Conservation (phyloP, 2,113 vertebrate species). For the Scomber colias region DNA sequence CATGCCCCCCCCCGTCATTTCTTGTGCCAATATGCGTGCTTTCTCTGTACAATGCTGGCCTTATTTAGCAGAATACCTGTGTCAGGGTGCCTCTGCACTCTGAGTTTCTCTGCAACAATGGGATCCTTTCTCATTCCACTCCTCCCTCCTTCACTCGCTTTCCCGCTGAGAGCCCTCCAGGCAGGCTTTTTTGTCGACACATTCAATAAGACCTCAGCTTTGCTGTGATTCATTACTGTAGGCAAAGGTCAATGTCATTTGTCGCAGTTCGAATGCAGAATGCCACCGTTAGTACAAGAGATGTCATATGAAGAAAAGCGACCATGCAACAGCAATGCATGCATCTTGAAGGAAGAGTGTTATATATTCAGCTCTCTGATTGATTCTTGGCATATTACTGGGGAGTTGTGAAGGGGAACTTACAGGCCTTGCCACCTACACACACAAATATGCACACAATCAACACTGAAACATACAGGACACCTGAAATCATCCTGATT, state of each 20-base stretch:
- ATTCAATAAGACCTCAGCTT: slow-evolving; percentile 54
- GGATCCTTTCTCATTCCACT: slow-evolving; percentile 77
- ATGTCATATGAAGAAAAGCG: slow-evolving; percentile 13
- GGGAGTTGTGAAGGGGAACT: slow-evolving; percentile 55
- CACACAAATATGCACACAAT: slow-evolving; percentile 22
- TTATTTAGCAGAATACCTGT: slow-evolving; percentile 86
- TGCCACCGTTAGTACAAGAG: background rate
- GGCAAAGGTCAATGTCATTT: slow-evolving; percentile 53
- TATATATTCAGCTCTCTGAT: slow-evolving; percentile 27
- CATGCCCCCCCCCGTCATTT: slow-evolving; percentile 23
- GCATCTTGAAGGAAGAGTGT: background rate
- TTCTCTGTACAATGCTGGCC: slow-evolving; percentile 76
- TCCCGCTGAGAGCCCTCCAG: slow-evolving; percentile 60
- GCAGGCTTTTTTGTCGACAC: slow-evolving; percentile 56
- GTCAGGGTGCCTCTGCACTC: slow-evolving; percentile 77
- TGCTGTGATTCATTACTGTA: slow-evolving; percentile 56
- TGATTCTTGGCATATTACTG: slow-evolving; percentile 9
- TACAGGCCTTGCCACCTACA: slow-evolving; percentile 35
- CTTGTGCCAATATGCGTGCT: slow-evolving; percentile 49
- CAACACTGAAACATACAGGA: slow-evolving; percentile 43
- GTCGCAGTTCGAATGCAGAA: slow-evolving; percentile 34
- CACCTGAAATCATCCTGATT: slow-evolving; percentile 60
- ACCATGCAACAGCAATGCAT: background rate
- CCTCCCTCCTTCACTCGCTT: slow-evolving; percentile 63
- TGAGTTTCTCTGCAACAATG: slow-evolving; percentile 80